These are phyloP conservation scores for Dendronephthya gigantea DNA, from an alignment of 64 coral and sea anemone genomes.

Conservation along the genomic window DNA sequence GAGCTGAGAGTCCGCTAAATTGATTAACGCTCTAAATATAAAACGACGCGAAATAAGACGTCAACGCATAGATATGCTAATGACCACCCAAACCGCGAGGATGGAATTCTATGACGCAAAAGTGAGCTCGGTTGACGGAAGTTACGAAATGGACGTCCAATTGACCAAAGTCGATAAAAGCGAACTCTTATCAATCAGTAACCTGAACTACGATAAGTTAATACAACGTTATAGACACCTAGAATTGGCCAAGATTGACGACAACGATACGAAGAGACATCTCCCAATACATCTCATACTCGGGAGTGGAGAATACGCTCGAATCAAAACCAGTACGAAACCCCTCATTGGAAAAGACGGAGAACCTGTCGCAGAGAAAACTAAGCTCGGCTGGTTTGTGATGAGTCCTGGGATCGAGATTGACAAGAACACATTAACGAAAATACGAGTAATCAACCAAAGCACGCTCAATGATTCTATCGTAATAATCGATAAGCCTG, in stretches of 20 bases:
- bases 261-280: neutral
- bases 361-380: neutral
- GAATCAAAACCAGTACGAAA: neutral
- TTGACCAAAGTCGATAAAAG: neutral
- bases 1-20: neutral
- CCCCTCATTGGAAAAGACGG: neutral
- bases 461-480: too few species aligned
- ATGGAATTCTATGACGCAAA: neutral
- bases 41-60: neutral
- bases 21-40: neutral
- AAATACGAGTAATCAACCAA: too few species aligned
- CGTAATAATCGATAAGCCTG: too few species aligned
- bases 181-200: neutral
- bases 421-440: neutral
- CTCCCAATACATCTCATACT: neutral
- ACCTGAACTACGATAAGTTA: neutral
- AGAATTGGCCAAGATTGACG: neutral
- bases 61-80: neutral
- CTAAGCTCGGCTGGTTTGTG: neutral
- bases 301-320: neutral
- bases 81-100: neutral
- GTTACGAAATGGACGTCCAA: neutral
- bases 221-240: neutral
- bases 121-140: neutral
- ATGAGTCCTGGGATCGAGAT: neutral